Base-by-base conservation (phyloP, 2,797 vertebrate species). In the Tangara arthus region DNA sequence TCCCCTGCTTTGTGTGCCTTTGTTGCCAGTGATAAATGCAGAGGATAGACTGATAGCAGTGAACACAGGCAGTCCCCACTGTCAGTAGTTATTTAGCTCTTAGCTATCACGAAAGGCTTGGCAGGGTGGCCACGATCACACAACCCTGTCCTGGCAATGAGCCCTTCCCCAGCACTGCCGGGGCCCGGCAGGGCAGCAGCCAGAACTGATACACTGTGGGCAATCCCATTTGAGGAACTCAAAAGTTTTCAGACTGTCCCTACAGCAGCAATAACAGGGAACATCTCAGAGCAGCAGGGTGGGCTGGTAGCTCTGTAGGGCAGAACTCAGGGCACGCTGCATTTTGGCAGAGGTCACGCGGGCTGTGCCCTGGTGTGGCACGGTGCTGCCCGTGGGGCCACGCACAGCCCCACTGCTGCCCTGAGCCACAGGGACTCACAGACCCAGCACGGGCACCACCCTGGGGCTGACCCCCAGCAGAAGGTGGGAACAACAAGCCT, bases 341-440 rank as follows among this genome's bases (percentile, higher is more conserved):
- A 0, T n/a, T 69, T 49, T 8, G 11, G 21, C 39, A 44, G 5
- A 3, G 23, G 23, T 26, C 22, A 23, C 27, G 0, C 1, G 2
- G 17, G 3, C 1, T 15, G 18, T 20, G 37, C 27, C 27, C 37
- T 11, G 20, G 44, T 6, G 2, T 1, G 19, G 22, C 21, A 23
- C 44, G 22, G 44, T 13, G 22, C 22, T 23, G 22, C 44, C 44
- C 44, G 7, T 23, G 44, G 22, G 44, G 17, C 11, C 59, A 3
- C 1, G 4, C 56, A 10, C 42, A 41, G 70, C 35, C 41, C 39
- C 7, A 16, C 0, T 6, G 24, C 64, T 56, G 39, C 55, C 14
- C 50, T 0, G 1, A 1, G 0, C 16, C 2, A 1, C 30, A 15
- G 8, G 2, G 7, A 24, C 50, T 46, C 34, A 18, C 56, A 18